Conservation (phyloP, 1,140 invertebrate genomes). For the Elymnias hypermnestra region DNA sequence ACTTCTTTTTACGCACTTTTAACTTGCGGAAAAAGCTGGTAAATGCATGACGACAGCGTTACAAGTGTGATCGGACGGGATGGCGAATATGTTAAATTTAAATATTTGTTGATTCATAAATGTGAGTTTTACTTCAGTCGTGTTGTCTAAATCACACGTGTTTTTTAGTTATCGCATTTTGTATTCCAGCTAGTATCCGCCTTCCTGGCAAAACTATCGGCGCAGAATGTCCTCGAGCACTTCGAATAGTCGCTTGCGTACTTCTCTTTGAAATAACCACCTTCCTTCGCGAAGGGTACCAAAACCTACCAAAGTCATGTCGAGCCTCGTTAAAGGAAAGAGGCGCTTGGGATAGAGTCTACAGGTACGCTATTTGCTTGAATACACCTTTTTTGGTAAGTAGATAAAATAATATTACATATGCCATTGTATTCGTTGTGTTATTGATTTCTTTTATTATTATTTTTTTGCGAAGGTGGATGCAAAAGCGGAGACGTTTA, state of each 20-base stretch:
- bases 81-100: too few relatives aligned
- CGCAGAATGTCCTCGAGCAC: constrained; percentile 89
- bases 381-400: constrained; percentile 47
- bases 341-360: constrained; percentile 87
- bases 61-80: too few relatives aligned
- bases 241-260: constrained; percentile 94
- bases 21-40: too few relatives aligned
- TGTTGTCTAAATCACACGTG: too few relatives aligned
- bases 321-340: constrained; percentile 83
- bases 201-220: constrained; percentile 83
- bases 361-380: constrained; percentile 71
- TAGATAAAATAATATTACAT: constrained; percentile 32
- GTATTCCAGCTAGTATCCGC: constrained; percentile 94
- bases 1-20: too few relatives aligned
- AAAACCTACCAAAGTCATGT: constrained; percentile 84
- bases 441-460: constrained; percentile 67
- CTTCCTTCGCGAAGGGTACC: constrained; percentile 97
- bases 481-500: constrained; percentile 70
- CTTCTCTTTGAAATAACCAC: constrained; percentile 97
- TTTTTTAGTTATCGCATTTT: too few relatives aligned
- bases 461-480: constrained; percentile 73
- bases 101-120: too few relatives aligned
- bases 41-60: too few relatives aligned
- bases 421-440: constrained; percentile 43
- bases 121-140: too few relatives aligned